Conservation (phyloP, 2,797 vertebrate genomes). For the Sebastes hopkinsi region DNA sequence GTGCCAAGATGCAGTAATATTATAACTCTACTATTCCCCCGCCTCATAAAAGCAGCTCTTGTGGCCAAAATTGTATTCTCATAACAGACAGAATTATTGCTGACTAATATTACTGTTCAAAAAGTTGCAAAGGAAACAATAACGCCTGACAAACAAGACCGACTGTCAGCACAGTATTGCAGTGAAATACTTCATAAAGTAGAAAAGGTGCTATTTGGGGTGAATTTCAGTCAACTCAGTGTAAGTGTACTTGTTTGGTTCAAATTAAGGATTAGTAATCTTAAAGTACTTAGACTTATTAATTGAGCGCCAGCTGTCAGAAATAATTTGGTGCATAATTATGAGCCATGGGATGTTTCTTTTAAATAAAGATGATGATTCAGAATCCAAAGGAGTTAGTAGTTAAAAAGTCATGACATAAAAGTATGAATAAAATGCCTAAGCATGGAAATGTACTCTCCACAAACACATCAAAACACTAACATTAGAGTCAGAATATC, state of each 20-base stretch:
- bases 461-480: neutral
- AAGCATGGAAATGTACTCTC: neutral
- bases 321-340: neutral
- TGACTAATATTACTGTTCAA: conserved; percentile 34
- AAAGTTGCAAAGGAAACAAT: conserved; percentile 38
- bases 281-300: neutral
- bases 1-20: conserved; percentile 61
- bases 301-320: neutral
- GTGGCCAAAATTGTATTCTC: conserved; percentile 47
- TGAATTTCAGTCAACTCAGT: conserved; percentile 4
- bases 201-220: neutral
- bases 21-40: conserved; percentile 55
- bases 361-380: neutral
- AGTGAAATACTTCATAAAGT: neutral
- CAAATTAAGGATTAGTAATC: neutral
- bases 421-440: neutral
- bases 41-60: conserved; percentile 42
- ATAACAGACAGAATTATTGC: conserved; percentile 42
- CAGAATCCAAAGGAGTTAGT: neutral
- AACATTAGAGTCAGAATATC: neutral
- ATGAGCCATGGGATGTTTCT: neutral
- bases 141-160: neutral
- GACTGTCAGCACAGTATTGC: conserved; percentile 7
- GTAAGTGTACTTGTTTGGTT: neutral
- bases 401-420: neutral